A percentile compares a stretch with the other conserved stretches of the same genome.
phyloP scores from a whole-genome alignment of 2,113 vertebrate genomes.

The Limnothrissa miodon region DNA sequence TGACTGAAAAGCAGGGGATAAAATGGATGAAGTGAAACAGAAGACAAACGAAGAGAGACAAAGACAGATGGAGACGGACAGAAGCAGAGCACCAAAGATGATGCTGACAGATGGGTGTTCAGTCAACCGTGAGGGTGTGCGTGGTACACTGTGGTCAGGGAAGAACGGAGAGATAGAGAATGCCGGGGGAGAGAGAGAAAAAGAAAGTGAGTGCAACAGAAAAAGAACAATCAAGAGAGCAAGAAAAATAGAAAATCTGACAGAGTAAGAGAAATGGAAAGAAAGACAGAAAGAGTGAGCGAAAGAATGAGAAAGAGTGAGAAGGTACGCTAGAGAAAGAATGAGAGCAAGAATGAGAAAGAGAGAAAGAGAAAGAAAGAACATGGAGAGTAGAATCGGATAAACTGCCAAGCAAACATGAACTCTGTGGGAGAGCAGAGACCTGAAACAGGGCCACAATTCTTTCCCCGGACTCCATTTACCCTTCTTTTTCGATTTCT shows the following conservation, averaged over 20 bases:
- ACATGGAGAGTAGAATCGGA: not conserved
- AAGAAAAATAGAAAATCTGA: not conserved
- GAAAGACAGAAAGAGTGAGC: not conserved
- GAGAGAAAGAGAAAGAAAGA: not conserved
- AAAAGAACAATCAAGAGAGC: not conserved
- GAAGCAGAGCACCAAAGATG: not conserved
- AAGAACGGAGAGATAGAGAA: not conserved
- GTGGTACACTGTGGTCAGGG: not conserved
- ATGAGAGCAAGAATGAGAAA: not conserved
- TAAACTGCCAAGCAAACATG: slow-evolving; percentile 10
- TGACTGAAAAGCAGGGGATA: not conserved
- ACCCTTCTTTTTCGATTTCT: not conserved
- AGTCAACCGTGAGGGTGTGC: not conserved
- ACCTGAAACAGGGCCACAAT: not conserved
- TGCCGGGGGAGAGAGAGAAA: not conserved
- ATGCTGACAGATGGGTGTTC: not conserved
- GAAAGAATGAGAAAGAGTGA: too few relatives aligned
- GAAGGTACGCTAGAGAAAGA: not conserved
- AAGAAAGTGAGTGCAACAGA: not conserved
- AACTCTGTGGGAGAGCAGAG: not conserved
- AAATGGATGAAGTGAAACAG: not conserved
- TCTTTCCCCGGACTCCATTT: not conserved
- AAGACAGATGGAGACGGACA: not conserved
- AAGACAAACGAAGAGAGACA: not conserved
- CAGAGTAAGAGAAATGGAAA: not conserved